These are phyloP conservation scores for Ladona fulva DNA, from an alignment of 1,140 invertebrate species.

Conservation along the genomic window DNA sequence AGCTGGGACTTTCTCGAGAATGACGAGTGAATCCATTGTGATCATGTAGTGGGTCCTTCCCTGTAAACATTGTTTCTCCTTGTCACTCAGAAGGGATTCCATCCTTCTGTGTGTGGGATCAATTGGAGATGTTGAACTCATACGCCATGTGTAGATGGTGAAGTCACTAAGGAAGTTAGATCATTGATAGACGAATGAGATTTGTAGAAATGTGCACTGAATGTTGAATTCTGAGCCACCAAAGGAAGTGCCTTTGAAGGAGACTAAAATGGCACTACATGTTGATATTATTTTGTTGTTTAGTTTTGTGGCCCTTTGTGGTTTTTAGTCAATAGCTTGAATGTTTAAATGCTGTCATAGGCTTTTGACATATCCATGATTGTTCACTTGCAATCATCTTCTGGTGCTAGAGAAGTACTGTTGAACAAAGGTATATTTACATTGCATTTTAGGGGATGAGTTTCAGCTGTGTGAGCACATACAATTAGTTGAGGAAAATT, in stretches of 20 bases:
- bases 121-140: too few species aligned
- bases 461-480: not conserved
- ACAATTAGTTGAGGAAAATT: not conserved
- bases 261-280: not conserved
- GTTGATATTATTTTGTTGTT: not conserved
- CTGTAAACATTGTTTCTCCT: too few species aligned
- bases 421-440: not conserved
- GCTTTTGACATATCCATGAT: slow-evolving; percentile 5
- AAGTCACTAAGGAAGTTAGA: too few species aligned
- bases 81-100: too few species aligned
- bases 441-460: not conserved
- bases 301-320: not conserved
- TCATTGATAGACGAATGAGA: not conserved
- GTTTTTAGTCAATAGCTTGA: not conserved
- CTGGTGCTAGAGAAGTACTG: not conserved
- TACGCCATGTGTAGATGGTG: too few species aligned
- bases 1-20: slow-evolving; percentile 67
- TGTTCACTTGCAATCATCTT: not conserved
- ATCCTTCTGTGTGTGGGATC: too few species aligned
- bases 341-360: not conserved
- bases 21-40: not conserved
- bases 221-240: not conserved
- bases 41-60: too few species aligned
- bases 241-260: not conserved
- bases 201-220: not conserved